A percentile compares a stretch with the other conserved stretches of the same genome.
These are phyloP conservation scores for Drosophila crucigera DNA, from an alignment of 2,888 invertebrate species.

Conservation along the genomic window DNA sequence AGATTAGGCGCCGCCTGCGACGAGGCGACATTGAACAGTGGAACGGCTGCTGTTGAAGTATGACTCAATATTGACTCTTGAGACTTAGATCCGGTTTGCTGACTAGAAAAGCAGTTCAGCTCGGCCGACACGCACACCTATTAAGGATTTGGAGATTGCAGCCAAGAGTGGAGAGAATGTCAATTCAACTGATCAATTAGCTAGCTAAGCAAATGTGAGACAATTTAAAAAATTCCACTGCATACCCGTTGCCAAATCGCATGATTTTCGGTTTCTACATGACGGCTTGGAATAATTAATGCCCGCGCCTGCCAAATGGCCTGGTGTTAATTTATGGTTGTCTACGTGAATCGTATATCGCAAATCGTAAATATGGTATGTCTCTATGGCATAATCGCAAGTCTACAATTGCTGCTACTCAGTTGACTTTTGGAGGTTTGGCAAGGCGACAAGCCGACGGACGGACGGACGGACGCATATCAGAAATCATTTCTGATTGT, in stretches of 20 bases:
- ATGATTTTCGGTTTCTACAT: slow-evolving; percentile 8
- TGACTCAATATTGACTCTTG: slow-evolving; percentile 59
- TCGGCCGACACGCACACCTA: slow-evolving; percentile 58
- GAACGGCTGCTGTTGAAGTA: neutral
- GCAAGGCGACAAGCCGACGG: slow-evolving; percentile 26
- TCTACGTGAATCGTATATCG: slow-evolving; percentile 51
- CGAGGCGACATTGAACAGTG: slow-evolving; percentile 66
- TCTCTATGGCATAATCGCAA: slow-evolving; percentile 55
- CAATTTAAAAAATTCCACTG: slow-evolving; percentile 66
- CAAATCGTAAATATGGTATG: slow-evolving; percentile 46
- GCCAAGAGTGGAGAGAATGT: slow-evolving; percentile 41
- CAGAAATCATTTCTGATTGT: slow-evolving; percentile 61
- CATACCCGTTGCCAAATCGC: slow-evolving; percentile 46
- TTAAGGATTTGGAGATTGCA: slow-evolving; percentile 55
- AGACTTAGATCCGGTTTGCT: slow-evolving; percentile 72
- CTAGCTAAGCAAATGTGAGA: slow-evolving; percentile 67
- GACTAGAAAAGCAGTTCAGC: slow-evolving; percentile 42
- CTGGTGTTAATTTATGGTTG: slow-evolving; percentile 78
- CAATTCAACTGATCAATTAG: slow-evolving; percentile 57
- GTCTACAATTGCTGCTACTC: slow-evolving; percentile 42
- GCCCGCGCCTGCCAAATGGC: slow-evolving; percentile 57
- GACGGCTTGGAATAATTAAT: slow-evolving; percentile 71
- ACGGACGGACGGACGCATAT: slow-evolving; percentile 9
- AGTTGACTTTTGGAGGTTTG: slow-evolving; percentile 51
- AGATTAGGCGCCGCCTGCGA: slow-evolving; percentile 75